These are phyloP conservation scores for Cottoperca gobio DNA, from an alignment of 2,797 vertebrate species.

Conservation along the genomic window DNA sequence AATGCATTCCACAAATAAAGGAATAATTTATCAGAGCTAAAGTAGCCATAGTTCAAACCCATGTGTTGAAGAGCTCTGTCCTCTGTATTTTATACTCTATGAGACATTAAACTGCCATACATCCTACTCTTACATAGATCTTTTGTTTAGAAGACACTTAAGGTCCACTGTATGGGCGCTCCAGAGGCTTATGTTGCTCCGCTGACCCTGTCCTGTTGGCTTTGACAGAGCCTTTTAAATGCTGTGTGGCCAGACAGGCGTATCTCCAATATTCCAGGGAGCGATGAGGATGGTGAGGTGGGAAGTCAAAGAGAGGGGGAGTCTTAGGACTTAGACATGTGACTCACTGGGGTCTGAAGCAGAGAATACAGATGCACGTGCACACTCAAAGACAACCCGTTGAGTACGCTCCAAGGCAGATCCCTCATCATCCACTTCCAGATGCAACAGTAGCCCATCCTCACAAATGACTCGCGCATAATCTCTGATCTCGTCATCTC, in stretches of 20 bases:
- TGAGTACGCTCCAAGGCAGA: conserved; percentile 22
- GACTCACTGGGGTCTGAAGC: conserved; percentile 41
- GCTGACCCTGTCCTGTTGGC: conserved; percentile 56
- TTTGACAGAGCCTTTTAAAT: conserved; percentile 47
- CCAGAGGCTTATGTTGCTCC: conserved; percentile 54
- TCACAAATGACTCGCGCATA: conserved; percentile 52
- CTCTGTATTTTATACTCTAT: conserved; percentile 9
- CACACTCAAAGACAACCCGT: conserved; percentile 29
- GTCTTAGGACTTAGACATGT: conserved; percentile 40
- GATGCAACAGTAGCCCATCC: conserved; percentile 45
- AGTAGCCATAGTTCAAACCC: conserved; percentile 16
- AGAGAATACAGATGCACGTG: conserved; percentile 23
- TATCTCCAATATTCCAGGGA: conserved; percentile 52
- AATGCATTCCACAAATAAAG: conserved; percentile 43
- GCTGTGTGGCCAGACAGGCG: conserved; percentile 52
- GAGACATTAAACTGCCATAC: conserved; percentile 26
- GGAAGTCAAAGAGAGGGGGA: conserved; percentile 34
- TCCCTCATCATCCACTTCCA: conserved; percentile 51
- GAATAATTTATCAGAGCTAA: conserved; percentile 12
- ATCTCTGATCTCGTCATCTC: conserved; percentile 55
- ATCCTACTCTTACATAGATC: conserved; percentile 9
- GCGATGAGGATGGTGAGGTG: conserved; percentile 31
- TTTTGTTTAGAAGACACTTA: conserved; percentile 16
- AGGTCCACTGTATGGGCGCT: conserved; percentile 13
- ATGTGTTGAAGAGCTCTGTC: conserved; percentile 1